Base-by-base conservation (phyloP, 2,797 vertebrate species). In the Cygnus olor region DNA sequence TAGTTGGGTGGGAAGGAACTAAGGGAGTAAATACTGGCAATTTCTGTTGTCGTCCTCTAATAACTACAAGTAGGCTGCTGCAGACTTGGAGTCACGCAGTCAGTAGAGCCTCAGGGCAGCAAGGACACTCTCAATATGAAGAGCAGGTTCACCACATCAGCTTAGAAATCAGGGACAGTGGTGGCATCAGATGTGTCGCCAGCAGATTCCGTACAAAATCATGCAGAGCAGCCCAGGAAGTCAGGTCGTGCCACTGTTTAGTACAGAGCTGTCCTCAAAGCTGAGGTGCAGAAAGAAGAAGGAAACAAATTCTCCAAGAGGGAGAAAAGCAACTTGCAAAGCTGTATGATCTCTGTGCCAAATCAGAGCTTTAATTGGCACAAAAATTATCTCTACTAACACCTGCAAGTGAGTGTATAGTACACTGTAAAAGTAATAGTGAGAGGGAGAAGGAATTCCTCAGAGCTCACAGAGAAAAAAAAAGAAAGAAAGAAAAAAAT, bases 281-380 rank as follows among this genome's bases (percentile, higher is more conserved):
- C 32, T 45, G 40, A 89, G 49, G 44, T 82, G 65, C 0, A 1
- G 88, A 94, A 96, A 72, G 63, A 79, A 28, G 68, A 87, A 20
- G 20, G 45, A 94, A 96, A 89, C 91, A 54, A 80, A 85, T 92
- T 89, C 84, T 80, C 15, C 18, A 64, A 72, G 65, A 54, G 85
- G 84, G 78, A 95, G 71, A 82, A 95, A 85, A 80, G 56, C 71
- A 92, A 82, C 64, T 78, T 92, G 71, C 78, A 85, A 91, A 90
- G 40, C 56, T 92, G 1, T 61, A 24, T 57, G n/a, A 7, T 74
- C 16, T 93, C 84, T 38, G 81, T 94, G 91, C 91, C 85, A 91
- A 95, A 57, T 54, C 53, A 85, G 80, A 82, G 47, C 71, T 94
- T 89, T 90, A 90, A 90, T 6, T 91, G 88, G 54, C 80, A 83